phyloP scores from a whole-genome alignment of 2,888 invertebrate species.

The Euplexia lucipara region DNA sequence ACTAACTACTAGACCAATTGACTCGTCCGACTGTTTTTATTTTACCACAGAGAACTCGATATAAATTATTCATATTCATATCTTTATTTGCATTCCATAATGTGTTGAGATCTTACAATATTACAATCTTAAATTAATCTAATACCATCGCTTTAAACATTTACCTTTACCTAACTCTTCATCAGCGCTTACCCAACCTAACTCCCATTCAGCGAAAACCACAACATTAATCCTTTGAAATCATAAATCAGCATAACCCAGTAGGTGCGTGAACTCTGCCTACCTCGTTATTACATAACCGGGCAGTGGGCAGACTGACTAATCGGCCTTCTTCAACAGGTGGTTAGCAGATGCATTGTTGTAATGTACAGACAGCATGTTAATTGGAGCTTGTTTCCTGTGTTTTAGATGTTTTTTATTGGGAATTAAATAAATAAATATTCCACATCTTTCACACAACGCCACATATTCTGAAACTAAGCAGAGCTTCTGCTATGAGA shows the following conservation, averaged over 20 bases:
- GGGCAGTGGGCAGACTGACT: constrained; percentile 65
- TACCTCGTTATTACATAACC: constrained; percentile 43
- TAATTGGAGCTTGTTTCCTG: constrained; percentile 41
- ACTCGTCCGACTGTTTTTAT: too few species aligned
- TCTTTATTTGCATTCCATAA: too few species aligned
- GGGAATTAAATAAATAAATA: too few species aligned
- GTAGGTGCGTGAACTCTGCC: constrained; percentile 18
- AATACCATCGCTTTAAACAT: background rate
- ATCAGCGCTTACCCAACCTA: background rate
- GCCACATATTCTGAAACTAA: too few species aligned
- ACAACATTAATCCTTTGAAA: background rate
- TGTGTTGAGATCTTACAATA: too few species aligned
- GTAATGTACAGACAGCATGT: constrained; percentile 64
- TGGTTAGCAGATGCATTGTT: constrained; percentile 81
- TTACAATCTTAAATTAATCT: background rate
- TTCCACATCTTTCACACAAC: too few species aligned
- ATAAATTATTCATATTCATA: too few species aligned
- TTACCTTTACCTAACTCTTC: background rate
- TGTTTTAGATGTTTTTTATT: background rate
- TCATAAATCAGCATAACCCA: constrained; percentile 9
- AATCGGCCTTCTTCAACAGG: constrained; percentile 78
- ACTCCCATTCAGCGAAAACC: background rate
- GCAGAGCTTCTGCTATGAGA: too few species aligned
- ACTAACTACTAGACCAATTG: too few species aligned
- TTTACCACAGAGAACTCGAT: too few species aligned